phyloP scores from a whole-genome alignment of 2,797 vertebrate genomes.

The Chrosomus eos region DNA sequence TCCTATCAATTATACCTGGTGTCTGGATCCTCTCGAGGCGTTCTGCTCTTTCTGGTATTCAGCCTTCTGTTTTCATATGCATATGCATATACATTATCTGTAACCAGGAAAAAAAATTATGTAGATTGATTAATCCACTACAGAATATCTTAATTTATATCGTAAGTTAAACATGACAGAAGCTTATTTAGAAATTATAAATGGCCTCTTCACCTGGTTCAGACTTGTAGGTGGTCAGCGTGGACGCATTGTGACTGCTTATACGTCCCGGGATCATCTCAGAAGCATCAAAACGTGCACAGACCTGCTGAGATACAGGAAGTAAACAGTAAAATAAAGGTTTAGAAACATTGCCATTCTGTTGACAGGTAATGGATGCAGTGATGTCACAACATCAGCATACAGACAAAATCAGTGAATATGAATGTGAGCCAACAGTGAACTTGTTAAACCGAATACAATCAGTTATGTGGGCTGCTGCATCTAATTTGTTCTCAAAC shows the following conservation, averaged over 20 bases:
- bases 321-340: conserved; percentile 8
- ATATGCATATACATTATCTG: conserved; percentile 70
- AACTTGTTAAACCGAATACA: conserved; percentile 26
- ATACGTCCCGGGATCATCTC: conserved; percentile 45
- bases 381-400: conserved; percentile 12
- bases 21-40: conserved; percentile 57
- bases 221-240: conserved; percentile 74
- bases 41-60: conserved; percentile 61
- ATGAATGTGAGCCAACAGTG: conserved; percentile 1
- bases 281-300: conserved; percentile 39
- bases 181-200: background rate
- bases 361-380: conserved; percentile 12
- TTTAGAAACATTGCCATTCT: background rate
- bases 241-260: conserved; percentile 51
- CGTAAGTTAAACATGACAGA: background rate
- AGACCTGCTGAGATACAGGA: conserved; percentile 18
- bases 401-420: conserved; percentile 25
- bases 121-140: background rate
- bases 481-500: conserved; percentile 48
- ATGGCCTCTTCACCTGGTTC: conserved; percentile 73
- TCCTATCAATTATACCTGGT: conserved; percentile 63
- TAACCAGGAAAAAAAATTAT: background rate
- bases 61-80: conserved; percentile 64
- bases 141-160: background rate
- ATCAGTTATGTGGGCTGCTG: conserved; percentile 49